Percentiles rank a stretch among this genome's conserved stretches.
phyloP scores from a whole-genome alignment of 2,797 vertebrate species.

The Gymnothorax reevesii region DNA sequence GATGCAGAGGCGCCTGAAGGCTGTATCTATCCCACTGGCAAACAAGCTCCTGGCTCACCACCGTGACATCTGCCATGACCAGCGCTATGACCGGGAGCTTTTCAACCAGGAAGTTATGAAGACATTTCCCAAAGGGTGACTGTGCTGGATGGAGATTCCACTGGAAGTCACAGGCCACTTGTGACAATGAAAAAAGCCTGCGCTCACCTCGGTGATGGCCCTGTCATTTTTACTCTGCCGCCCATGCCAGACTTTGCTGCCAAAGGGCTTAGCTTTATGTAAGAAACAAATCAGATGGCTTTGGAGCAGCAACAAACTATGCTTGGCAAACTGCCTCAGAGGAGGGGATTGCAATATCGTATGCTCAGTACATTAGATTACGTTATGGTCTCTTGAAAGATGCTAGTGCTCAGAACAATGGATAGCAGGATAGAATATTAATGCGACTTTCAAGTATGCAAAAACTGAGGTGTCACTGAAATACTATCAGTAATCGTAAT shows the following conservation, averaged over 20 bases:
- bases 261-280: not conserved
- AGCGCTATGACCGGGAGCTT: not conserved
- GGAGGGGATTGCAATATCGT: not conserved
- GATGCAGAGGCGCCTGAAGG: not conserved
- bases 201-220: not conserved
- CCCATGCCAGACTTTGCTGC: not conserved
- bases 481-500: not conserved
- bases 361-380: not conserved
- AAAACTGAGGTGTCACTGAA: too few species aligned
- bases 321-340: not conserved
- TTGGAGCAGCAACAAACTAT: not conserved
- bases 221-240: not conserved
- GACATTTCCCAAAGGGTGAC: not conserved
- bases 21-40: not conserved
- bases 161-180: not conserved
- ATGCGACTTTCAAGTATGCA: too few species aligned
- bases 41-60: not conserved
- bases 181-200: not conserved
- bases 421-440: too few species aligned
- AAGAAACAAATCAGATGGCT: not conserved
- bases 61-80: not conserved
- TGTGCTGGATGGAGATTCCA: not conserved
- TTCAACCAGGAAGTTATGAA: not conserved
- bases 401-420: too few species aligned
- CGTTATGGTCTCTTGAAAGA: too few species aligned